phyloP scores from a whole-genome alignment of 2,113 vertebrate genomes.

The Neotoma lepida region DNA sequence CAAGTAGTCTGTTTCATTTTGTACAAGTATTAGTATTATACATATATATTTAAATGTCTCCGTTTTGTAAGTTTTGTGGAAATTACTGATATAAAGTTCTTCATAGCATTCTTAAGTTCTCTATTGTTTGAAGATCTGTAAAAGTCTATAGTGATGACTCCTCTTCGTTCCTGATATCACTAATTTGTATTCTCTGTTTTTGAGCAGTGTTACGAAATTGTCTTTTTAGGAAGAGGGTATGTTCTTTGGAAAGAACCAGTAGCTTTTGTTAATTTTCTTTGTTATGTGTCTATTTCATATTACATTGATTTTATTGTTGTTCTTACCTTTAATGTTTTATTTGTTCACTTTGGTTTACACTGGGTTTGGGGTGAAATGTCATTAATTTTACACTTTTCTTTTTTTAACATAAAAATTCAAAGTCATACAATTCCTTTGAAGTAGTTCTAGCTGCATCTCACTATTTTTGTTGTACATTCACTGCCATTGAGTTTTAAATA shows the following conservation, averaged over 20 bases:
- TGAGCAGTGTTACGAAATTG: background rate
- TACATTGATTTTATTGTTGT: background rate
- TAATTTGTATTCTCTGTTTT: background rate
- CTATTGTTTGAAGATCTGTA: slow-evolving; percentile 31
- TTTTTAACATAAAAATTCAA: slow-evolving; percentile 33
- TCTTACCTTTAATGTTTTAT: slow-evolving; percentile 12
- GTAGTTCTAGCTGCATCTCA: background rate
- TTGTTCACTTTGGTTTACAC: slow-evolving; percentile 7
- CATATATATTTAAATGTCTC: background rate
- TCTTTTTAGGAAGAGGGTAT: background rate
- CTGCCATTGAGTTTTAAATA: slow-evolving; percentile 15
- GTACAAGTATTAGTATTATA: background rate
- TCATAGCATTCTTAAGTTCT: background rate
- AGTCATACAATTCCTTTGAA: slow-evolving; percentile 2
- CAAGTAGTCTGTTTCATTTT: slow-evolving; percentile 30
- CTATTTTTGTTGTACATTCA: background rate
- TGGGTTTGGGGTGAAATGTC: background rate
- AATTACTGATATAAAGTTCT: slow-evolving; percentile 38
- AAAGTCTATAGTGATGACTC: background rate
- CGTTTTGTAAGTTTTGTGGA: slow-evolving; percentile 9
- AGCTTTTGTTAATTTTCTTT: background rate
- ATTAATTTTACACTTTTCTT: background rate
- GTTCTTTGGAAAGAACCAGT: background rate
- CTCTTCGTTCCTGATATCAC: background rate
- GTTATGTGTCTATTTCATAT: background rate